These are phyloP conservation scores for Marronus borbonicus DNA, from an alignment of 2,888 invertebrate genomes.

Conservation along the genomic window DNA sequence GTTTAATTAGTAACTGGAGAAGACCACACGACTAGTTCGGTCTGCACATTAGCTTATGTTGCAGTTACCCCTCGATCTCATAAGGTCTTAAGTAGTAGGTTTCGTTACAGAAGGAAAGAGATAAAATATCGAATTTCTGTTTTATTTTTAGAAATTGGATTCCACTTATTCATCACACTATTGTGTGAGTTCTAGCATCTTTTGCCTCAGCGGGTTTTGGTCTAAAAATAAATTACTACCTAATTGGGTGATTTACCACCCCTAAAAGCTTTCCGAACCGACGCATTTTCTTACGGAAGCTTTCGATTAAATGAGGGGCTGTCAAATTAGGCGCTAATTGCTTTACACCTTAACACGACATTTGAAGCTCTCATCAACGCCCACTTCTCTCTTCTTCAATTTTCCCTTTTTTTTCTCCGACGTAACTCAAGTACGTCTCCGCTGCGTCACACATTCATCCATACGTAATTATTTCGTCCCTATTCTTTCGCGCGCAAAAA, in stretches of 20 bases:
- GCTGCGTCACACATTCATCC: background rate
- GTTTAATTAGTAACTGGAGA: no score
- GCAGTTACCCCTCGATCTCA: no score
- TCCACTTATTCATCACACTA: no score
- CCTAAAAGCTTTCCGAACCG: background rate
- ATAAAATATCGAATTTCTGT: no score
- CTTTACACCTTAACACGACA: background rate
- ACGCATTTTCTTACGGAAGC: background rate
- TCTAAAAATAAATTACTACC: background rate
- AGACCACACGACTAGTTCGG: no score
- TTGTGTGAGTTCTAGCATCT: no score
- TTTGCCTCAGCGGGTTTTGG: no score
- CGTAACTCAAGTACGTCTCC: background rate
- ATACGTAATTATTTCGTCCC: conserved; percentile 6
- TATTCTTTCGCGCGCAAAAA: background rate
- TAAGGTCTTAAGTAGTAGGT: no score
- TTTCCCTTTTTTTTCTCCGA: background rate
- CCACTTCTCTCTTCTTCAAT: background rate
- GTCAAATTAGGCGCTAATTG: conserved; percentile 12
- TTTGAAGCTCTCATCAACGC: background rate
- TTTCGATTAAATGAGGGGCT: background rate
- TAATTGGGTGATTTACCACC: background rate
- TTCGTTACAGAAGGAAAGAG: no score
- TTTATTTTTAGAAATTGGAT: no score
- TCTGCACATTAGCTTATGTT: no score